These are phyloP conservation scores for Cryptophagus acutangulus DNA, from an alignment of 2,888 invertebrate species.

Conservation along the genomic window DNA sequence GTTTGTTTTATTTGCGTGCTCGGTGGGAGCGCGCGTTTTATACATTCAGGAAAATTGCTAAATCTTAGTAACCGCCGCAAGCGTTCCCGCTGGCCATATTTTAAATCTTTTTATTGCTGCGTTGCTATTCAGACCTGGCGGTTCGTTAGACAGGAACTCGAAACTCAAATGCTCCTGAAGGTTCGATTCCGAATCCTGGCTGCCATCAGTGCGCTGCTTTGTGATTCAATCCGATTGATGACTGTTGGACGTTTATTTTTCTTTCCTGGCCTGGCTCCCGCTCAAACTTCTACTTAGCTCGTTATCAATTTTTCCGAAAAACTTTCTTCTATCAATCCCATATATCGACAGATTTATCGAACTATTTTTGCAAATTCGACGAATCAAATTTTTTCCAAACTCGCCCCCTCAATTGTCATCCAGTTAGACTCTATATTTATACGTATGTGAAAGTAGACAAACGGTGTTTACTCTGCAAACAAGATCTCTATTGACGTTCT, in stretches of 20 bases:
- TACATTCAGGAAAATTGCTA: slow-evolving; percentile 19
- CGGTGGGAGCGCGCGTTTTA: no score
- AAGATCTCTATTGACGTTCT: no score
- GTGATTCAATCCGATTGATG: slow-evolving; percentile 22
- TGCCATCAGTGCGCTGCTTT: slow-evolving; percentile 7
- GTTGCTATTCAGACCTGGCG: slow-evolving; percentile 18
- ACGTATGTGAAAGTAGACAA: no score
- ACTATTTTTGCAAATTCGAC: slow-evolving; percentile 12
- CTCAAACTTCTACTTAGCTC: slow-evolving; percentile 19
- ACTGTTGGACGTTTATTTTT: slow-evolving; percentile 15
- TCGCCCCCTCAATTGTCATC: no score
- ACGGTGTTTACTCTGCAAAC: no score
- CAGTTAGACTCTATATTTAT: no score
- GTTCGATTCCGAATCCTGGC: slow-evolving; percentile 10
- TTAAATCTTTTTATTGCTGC: slow-evolving; percentile 25
- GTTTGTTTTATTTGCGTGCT: slow-evolving; percentile 5
- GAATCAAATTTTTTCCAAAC: no score
- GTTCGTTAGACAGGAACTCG: slow-evolving; percentile 24
- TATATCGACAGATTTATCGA: slow-evolving; percentile 19
- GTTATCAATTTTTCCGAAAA: no score
- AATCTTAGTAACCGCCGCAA: slow-evolving; percentile 16
- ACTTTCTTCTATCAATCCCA: slow-evolving; percentile 16
- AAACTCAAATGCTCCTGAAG: slow-evolving; percentile 11
- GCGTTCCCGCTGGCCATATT: slow-evolving; percentile 20
- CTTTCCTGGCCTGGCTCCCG: slow-evolving; percentile 9